These are phyloP conservation scores for Cryptotermes secundus DNA, from an alignment of 1,140 invertebrate species.

Conservation along the genomic window DNA sequence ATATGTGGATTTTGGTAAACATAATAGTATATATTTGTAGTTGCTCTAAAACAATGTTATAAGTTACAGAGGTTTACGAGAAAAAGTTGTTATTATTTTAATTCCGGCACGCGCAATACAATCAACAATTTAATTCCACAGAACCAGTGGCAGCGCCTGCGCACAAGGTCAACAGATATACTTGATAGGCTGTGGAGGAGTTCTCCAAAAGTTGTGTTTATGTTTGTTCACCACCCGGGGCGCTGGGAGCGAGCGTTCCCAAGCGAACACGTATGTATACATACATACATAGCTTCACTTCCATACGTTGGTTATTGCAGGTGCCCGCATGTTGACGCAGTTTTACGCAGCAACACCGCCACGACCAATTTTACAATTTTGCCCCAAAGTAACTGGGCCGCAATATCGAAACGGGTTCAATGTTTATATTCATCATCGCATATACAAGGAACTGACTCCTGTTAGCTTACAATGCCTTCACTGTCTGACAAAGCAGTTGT, in stretches of 20 bases:
- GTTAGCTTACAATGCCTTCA: too few species aligned
- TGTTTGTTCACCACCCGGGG: not conserved
- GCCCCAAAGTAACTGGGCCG: not conserved
- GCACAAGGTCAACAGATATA: not conserved
- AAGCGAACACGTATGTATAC: not conserved
- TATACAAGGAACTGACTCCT: too few species aligned
- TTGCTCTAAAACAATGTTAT: not conserved
- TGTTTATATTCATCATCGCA: too few species aligned
- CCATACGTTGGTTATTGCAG: not conserved
- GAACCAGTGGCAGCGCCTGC: not conserved
- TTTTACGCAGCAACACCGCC: not conserved
- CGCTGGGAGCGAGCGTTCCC: not conserved
- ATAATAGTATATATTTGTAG: not conserved
- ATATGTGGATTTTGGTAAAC: constrained; percentile 6
- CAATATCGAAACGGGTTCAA: too few species aligned
- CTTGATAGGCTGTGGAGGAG: not conserved
- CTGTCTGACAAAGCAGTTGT: too few species aligned
- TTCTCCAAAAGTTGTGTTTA: constrained; percentile 9
- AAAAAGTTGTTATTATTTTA: not conserved
- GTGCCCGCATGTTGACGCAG: not conserved
- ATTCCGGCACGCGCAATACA: not conserved
- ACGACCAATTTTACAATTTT: not conserved
- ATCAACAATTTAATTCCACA: constrained; percentile 10
- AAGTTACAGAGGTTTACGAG: not conserved
- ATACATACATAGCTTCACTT: not conserved